These are phyloP conservation scores for Dryomyza anilis DNA, from an alignment of 2,888 invertebrate genomes.

Conservation along the genomic window DNA sequence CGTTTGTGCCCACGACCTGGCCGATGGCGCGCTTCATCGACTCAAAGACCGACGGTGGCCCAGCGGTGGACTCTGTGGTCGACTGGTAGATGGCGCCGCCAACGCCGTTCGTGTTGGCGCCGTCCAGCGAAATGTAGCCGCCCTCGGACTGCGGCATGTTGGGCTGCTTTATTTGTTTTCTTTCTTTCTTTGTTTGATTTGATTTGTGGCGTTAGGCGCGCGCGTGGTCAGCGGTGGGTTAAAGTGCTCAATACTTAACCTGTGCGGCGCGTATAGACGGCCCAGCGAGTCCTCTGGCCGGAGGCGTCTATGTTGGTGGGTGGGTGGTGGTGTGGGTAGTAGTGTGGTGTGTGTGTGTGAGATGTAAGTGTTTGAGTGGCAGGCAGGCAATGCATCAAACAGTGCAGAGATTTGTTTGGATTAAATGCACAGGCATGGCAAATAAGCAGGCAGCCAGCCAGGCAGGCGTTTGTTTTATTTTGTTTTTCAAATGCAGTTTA, in stretches of 20 bases:
- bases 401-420: neutral
- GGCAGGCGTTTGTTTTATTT: conserved; percentile 5
- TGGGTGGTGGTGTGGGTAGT: neutral
- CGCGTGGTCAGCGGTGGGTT: neutral
- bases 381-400: neutral
- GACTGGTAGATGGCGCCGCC: conserved; percentile 60
- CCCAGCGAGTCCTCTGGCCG: neutral
- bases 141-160: conserved; percentile 61
- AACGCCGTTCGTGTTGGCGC: conserved; percentile 52
- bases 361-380: neutral
- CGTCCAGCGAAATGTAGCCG: conserved; percentile 60
- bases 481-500: neutral
- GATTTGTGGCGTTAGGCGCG: too few relatives aligned
- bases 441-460: conserved; percentile 22
- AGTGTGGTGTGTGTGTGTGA: neutral
- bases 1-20: conserved; percentile 58
- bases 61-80: conserved; percentile 61
- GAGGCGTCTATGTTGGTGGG: neutral
- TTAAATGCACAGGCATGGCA: conserved; percentile 15
- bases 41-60: conserved; percentile 59
- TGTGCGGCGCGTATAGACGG: too few relatives aligned
- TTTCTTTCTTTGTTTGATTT: neutral
- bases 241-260: conserved; percentile 1
- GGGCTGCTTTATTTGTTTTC: neutral
- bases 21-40: conserved; percentile 60